phyloP scores from a whole-genome alignment of 2,797 vertebrate genomes.

The Acanthiza pusilla region DNA sequence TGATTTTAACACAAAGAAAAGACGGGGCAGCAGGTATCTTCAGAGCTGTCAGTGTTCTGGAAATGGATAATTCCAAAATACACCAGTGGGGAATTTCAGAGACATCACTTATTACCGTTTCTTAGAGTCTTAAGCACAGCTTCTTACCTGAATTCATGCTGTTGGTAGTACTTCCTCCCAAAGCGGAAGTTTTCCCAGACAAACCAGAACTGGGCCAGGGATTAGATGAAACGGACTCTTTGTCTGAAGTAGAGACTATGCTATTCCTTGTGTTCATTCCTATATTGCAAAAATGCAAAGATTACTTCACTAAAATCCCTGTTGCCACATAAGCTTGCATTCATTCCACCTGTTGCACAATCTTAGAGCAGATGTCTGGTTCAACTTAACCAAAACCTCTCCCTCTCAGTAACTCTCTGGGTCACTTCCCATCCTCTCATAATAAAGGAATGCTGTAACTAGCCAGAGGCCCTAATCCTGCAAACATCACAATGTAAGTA shows the following conservation, averaged over 20 bases:
- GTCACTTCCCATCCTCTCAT: neutral
- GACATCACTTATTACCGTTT: neutral
- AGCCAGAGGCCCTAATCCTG: neutral
- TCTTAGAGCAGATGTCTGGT: neutral
- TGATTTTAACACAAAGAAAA: neutral
- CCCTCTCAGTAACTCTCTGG: neutral
- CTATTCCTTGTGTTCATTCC: slow-evolving; percentile 88
- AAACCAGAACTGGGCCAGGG: slow-evolving; percentile 82
- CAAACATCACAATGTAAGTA: neutral
- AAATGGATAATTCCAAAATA: neutral
- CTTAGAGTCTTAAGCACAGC: neutral
- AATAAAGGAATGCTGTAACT: neutral
- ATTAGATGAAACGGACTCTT: slow-evolving; percentile 78
- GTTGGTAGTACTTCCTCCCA: slow-evolving; percentile 78
- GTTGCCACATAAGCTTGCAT: neutral
- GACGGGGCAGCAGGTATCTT: neutral
- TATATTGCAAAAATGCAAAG: slow-evolving; percentile 54
- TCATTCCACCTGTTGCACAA: neutral
- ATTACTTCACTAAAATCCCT: neutral
- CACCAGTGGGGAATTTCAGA: neutral
- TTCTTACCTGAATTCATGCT: slow-evolving; percentile 85
- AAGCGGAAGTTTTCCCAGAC: slow-evolving; percentile 70
- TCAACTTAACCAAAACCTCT: neutral
- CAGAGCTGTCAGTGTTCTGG: neutral
- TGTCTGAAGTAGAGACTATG: slow-evolving; percentile 76